A percentile compares a stretch with the other conserved stretches of the same genome.
These are phyloP conservation scores for Troilus luridus DNA, from an alignment of 2,888 invertebrate genomes.

Conservation along the genomic window DNA sequence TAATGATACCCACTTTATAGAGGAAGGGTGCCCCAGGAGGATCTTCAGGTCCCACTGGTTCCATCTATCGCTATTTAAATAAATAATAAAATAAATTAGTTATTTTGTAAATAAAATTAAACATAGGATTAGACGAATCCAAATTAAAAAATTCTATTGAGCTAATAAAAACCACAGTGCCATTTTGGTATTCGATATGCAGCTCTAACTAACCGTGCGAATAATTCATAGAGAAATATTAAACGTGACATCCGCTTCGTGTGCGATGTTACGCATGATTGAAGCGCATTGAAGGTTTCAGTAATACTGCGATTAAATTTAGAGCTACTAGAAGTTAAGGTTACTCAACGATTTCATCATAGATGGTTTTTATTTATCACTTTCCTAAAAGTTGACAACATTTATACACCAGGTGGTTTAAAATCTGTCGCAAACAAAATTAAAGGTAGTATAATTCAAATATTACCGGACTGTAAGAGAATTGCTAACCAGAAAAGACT, in stretches of 20 bases:
- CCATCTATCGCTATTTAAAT: too few species aligned
- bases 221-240: not conserved
- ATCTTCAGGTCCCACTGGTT: too few species aligned
- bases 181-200: not conserved
- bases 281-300: not conserved
- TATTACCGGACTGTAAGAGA: too few species aligned
- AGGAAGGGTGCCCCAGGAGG: too few species aligned
- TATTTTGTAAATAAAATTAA: not conserved
- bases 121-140: not conserved
- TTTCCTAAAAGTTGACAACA: not conserved
- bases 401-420: too few species aligned
- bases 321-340: not conserved
- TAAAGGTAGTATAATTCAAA: too few species aligned
- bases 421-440: too few species aligned
- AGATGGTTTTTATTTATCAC: not conserved
- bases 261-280: constrained; percentile 2
- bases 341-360: not conserved
- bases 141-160: not conserved
- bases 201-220: not conserved
- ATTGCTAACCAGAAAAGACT: too few species aligned
- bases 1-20: too few species aligned
- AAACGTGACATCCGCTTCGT: constrained; percentile 7
- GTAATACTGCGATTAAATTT: not conserved
- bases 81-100: not conserved
- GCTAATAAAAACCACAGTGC: not conserved